Evolutionary conservation across 2,113 vertebrate species (phyloP).

Genomic region (Cebidichthys violaceus): DNA sequence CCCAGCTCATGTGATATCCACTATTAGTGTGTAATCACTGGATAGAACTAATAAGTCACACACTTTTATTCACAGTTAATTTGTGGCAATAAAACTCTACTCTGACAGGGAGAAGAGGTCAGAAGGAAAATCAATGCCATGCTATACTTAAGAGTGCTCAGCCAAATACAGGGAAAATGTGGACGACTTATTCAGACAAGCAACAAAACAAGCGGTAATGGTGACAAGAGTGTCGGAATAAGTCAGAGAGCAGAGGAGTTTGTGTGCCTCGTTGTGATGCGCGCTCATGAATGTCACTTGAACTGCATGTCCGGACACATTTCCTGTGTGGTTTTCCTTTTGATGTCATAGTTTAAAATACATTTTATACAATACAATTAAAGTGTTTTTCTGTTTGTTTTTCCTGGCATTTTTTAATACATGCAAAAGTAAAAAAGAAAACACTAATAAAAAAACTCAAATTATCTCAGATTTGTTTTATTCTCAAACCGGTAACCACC

Average conservation of each 20-base stretch:
- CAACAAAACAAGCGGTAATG: neutral
- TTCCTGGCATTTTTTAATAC: neutral
- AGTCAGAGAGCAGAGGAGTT: slow-evolving; percentile 54
- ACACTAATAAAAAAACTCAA: neutral
- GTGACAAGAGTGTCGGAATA: slow-evolving; percentile 57
- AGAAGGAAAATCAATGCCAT: slow-evolving; percentile 76
- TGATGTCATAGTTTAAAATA: neutral
- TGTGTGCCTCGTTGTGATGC: slow-evolving; percentile 79
- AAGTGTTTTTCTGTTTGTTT: neutral
- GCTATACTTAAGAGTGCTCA: slow-evolving; percentile 85
- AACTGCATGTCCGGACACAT: neutral
- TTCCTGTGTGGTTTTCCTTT: slow-evolving; percentile 51
- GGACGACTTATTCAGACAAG: slow-evolving; percentile 38
- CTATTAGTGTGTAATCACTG: neutral
- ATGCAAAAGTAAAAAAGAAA: neutral
- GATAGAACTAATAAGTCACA: neutral
- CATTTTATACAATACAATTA: neutral
- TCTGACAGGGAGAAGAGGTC: slow-evolving; percentile 54
- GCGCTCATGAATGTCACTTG: neutral
- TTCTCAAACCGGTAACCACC: slow-evolving; percentile 42
- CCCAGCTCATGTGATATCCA: neutral
- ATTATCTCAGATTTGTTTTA: slow-evolving; percentile 44
- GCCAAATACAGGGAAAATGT: slow-evolving; percentile 87
- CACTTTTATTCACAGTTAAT: neutral
- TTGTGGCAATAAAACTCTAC: neutral